Percentiles rank a stretch among this genome's conserved stretches.
phyloP scores from a whole-genome alignment of 1,140 invertebrate species.

The Physella acuta region DNA sequence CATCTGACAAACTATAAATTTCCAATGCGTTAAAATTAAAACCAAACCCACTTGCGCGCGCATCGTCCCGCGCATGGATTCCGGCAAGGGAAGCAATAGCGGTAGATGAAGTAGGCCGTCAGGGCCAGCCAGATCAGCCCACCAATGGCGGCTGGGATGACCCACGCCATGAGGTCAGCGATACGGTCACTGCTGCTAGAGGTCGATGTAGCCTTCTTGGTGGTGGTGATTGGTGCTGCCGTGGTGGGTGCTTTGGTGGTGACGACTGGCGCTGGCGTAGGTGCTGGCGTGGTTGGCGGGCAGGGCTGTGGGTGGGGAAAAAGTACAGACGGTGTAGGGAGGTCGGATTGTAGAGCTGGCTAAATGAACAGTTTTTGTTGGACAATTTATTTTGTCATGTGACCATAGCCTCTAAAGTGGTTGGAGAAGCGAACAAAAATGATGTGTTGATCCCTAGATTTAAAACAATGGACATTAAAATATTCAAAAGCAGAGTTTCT shows the following conservation, averaged over 20 bases:
- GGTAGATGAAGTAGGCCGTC: background rate
- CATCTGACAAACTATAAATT: no score
- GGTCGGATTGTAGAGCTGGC: background rate
- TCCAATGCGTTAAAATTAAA: no score
- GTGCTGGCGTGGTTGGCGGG: constrained; percentile 1
- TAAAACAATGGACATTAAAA: no score
- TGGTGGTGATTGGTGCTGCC: constrained; percentile 7
- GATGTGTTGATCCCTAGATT: no score
- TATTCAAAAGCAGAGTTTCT: no score
- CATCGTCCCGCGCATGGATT: constrained; percentile 7
- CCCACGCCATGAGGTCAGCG: background rate
- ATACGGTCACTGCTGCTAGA: background rate
- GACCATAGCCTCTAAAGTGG: background rate
- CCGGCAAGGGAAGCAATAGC: constrained; percentile 8
- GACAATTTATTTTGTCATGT: background rate
- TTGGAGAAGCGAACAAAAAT: no score
- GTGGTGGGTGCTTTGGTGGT: background rate
- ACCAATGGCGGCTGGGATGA: background rate
- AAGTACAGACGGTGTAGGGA: background rate
- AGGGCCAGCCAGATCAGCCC: background rate
- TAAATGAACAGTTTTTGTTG: background rate
- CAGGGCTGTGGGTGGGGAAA: background rate
- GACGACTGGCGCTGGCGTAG: background rate
- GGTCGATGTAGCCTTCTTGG: background rate
- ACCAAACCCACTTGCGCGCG: background rate